phyloP scores from a whole-genome alignment of 2,797 vertebrate species.

The Centropyge bicolor region DNA sequence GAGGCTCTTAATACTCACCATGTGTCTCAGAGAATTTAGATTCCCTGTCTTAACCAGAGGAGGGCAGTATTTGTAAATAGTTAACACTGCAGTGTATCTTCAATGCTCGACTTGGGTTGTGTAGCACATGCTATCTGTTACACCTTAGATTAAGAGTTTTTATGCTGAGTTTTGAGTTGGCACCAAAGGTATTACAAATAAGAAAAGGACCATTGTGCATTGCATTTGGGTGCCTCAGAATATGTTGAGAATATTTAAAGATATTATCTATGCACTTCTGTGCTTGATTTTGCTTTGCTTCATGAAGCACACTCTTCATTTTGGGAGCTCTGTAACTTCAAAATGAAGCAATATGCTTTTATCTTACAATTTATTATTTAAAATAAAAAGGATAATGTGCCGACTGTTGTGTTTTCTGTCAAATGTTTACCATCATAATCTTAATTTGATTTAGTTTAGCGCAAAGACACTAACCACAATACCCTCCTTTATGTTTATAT shows the following conservation, averaged over 20 bases:
- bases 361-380: conserved; percentile 74
- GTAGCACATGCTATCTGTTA: conserved; percentile 47
- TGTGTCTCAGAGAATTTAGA: conserved; percentile 42
- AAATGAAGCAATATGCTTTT: conserved; percentile 69
- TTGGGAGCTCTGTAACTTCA: conserved; percentile 63
- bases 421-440: background rate
- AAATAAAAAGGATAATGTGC: conserved; percentile 67
- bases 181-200: conserved; percentile 63
- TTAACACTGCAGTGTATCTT: conserved; percentile 57
- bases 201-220: conserved; percentile 40
- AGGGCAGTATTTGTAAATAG: conserved; percentile 78
- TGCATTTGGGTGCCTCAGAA: conserved; percentile 65
- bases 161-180: conserved; percentile 63
- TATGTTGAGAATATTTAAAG: conserved; percentile 58
- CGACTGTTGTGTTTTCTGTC: conserved; percentile 37
- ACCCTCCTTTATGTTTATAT: background rate
- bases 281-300: conserved; percentile 76
- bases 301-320: conserved; percentile 64
- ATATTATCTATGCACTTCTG: conserved; percentile 77
- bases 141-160: conserved; percentile 47
- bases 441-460: background rate
- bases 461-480: background rate
- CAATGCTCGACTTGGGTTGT: conserved; percentile 46
- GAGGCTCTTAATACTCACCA: conserved; percentile 26
- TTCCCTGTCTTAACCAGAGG: conserved; percentile 63